Conservation (phyloP, 2,888 invertebrate genomes). For the Lamellibrachia columna region DNA sequence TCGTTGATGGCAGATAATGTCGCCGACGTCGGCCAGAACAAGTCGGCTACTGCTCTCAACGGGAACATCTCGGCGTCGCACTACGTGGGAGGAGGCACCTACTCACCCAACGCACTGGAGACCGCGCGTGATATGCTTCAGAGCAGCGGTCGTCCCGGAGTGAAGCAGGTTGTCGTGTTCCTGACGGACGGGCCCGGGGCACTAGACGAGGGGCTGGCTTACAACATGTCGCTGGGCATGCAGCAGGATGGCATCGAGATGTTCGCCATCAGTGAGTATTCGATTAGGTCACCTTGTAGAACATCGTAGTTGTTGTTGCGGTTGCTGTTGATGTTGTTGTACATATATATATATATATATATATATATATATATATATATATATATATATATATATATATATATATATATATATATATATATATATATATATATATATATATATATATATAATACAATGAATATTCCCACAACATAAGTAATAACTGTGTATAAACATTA, state of each 20-base stretch:
- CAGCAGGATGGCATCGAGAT: background rate
- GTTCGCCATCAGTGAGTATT: background rate
- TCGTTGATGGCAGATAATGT: background rate
- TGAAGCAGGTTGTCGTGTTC: background rate
- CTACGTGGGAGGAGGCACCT: background rate
- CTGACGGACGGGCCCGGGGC: background rate
- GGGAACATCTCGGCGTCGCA: background rate
- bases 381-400: too few species aligned
- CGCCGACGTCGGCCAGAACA: background rate
- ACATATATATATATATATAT: background rate
- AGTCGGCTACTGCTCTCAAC: background rate
- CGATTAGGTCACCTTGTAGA: background rate
- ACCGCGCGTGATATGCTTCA: background rate
- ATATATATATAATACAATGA: too few species aligned
- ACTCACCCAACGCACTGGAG: background rate
- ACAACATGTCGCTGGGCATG: background rate
- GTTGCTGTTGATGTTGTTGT: background rate
- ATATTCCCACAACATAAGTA: too few species aligned
- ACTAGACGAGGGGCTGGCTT: background rate
- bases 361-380: too few species aligned
- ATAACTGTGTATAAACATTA: too few species aligned
- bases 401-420: too few species aligned
- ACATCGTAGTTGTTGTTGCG: background rate
- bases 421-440: too few species aligned
- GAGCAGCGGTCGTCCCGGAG: background rate